Conservation (phyloP, 1,140 invertebrate genomes). For the Ips typographus region DNA sequence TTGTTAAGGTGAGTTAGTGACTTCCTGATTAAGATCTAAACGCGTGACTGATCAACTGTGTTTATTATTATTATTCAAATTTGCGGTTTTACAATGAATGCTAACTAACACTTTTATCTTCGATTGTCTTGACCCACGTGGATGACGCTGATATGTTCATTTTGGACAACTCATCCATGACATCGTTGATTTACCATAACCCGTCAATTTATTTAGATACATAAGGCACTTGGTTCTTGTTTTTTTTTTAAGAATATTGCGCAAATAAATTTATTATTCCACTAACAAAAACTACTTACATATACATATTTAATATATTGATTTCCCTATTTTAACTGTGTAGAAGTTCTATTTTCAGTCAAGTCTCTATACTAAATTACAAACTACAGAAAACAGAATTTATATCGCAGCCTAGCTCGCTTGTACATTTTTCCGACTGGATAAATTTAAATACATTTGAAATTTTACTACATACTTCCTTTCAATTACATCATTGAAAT, state of each 20-base stretch:
- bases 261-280: too few relatives aligned
- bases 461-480: neutral
- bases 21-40: constrained; percentile 31
- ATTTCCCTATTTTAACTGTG: too few relatives aligned
- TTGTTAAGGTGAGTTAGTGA: constrained; percentile 27
- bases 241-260: too few relatives aligned
- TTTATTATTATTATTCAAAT: constrained; percentile 19
- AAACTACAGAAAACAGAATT: too few relatives aligned
- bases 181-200: too few relatives aligned
- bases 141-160: constrained; percentile 28
- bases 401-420: too few relatives aligned
- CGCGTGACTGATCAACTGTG: constrained; percentile 16
- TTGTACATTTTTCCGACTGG: neutral
- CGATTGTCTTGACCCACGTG: constrained; percentile 3
- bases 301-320: too few relatives aligned
- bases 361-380: neutral
- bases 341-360: neutral
- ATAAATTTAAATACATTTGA: neutral
- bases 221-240: too few relatives aligned
- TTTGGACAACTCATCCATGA: too few relatives aligned
- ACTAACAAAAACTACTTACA: too few relatives aligned
- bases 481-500: neutral
- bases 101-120: neutral
- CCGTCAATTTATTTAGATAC: too few relatives aligned
- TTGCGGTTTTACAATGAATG: neutral